Evolutionary conservation across 2,888 invertebrate species (phyloP), one percentile per base, ranked within the genome.

Genomic region (Arctia plantaginis): DNA sequence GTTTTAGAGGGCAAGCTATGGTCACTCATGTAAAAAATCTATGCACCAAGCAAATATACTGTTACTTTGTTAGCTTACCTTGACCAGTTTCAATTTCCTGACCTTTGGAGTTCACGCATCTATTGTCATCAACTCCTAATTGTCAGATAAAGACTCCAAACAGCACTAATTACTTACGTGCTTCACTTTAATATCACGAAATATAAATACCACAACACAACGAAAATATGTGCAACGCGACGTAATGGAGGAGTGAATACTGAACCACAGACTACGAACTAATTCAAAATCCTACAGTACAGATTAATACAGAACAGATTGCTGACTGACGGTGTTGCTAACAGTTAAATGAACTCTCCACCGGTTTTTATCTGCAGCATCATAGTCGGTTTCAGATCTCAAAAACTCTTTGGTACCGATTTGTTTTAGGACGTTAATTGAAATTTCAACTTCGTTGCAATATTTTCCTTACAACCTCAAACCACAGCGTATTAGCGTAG

Each of bases 1-100:
- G 81, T 77, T 78, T 30, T 68, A 80, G 81, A 82, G 74, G 83
- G 76, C 82, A 87, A 83, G 84, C 84, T 80, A 83, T 83, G 84
- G 74, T 80, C 86, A 87, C 77, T 88, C 85, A 77, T 86, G 85
- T 88, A 88, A 81, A 81, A 82, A 86, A 83, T 80, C 27, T 75
- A 79, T 74, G 76, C 81, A 72, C 30, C 59, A 78, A 66, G 41
- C 33, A 71, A 74, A 80, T 81, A 81, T 80, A 85, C 81, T 86
- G 82, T 86, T 85, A 82, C 23, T 55, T 23, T 55, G 71, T 66
- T 47, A 15, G 70, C 80, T 79, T 68, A 85, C 85, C 76, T 75
- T 76, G 74, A 67, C 30, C 23, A 69, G 67, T 47, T 71, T 69
- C 69, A 30, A 64, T n/a, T 27, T 18, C 55, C 44, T 20, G n/a